Base-by-base conservation (phyloP, 2,113 vertebrate genomes). In the Pseudorasbora parva region DNA sequence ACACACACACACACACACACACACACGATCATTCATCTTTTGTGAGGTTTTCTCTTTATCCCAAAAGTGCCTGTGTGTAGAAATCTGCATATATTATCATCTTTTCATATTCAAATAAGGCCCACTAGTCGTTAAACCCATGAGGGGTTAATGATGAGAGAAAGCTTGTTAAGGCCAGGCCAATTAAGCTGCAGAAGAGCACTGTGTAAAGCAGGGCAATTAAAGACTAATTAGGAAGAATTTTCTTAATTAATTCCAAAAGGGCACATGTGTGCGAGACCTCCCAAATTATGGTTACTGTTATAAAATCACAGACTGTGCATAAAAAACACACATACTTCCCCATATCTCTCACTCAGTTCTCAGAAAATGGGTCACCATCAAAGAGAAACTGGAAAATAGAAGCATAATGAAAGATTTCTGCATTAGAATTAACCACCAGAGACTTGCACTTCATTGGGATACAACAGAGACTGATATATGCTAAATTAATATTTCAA, bases 21-120 rank as follows among this genome's bases (percentile, higher is more conserved):
- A n/a, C n/a, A n/a, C n/a, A n/a, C n/a, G n/a, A n/a, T n/a, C n/a
- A n/a, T n/a, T n/a, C 33, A 33, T 71, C 23, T 51, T 21, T 75
- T 21, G 17, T 21, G 71, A 45, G 5, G 14, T 75, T 73, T 43
- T 73, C n/a, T 47, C n/a, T 73, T 1, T 33, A 4, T 74, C 47
- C 4, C 45, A 51, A 74, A 51, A 19, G 8, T 4, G 43, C 25
- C 17, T 51, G 47, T 15, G 21, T 54, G 14, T 21, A 49, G 15
- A 75, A 75, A 54, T 60, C 56, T 60, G 37, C 75, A 78, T 78
- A 78, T 5, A 43, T 78, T 59, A 30, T 30, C 6, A 23, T 72
- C 68, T 72, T 54, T 78, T 43, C 75, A 78, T 43, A 78, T 78
- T 79, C 56, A 64, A 79, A 79, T 64, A 14, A 79, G 30, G 12